Base-by-base conservation (phyloP, 2,113 vertebrate genomes). In the Noturus placidus region DNA sequence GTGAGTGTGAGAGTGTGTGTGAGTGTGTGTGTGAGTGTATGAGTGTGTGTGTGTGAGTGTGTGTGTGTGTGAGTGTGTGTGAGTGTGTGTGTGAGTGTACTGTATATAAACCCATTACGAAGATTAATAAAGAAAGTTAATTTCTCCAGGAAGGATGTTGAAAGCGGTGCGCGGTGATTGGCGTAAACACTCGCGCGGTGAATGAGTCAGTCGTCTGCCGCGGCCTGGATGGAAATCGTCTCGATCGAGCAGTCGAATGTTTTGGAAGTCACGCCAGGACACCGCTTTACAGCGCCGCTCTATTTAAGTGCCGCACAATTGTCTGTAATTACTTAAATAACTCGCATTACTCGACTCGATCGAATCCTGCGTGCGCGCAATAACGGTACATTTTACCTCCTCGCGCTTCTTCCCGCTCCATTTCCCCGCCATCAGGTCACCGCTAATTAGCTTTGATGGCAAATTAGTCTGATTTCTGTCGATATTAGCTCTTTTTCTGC, bases 321-420 rank as follows among this genome's bases (percentile, higher is more conserved):
- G 59, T 67, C 59, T 8, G 89, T 59, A 90, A 90, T 90, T 79
- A 89, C 74, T 88, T 84, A 89, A 88, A 85, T 83, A 88, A 80
- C 87, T 78, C 6, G 30, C 56, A 69, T 80, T 87, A 89, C 0
- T 8, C 33, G 69, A 30, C 11, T 30, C 3, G n/a, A 67, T 65
- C 10, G 86, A 78, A 86, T 81, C 59, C 50, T 19, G 1, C 15
- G 11, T 86, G 35, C 33, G 72, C 70, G 83, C 86, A 86, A 91
- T 88, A 88, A 89, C 61, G 2, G 11, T 25, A 54, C n/a, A 57
- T 86, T 86, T 87, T 84, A 87, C 85, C 63, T 81, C 67, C 30
- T 56, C 35, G 50, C 11, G 57, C 70, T 50, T 81, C 30, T 33
- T 83, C 52, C 59, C 8, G 70, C 72, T 76, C 15, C 9, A 17